A percentile compares a stretch with the other conserved stretches of the same genome.
These are phyloP conservation scores for Entelurus aequoreus DNA, from an alignment of 2,113 vertebrate genomes.

Conservation along the genomic window DNA sequence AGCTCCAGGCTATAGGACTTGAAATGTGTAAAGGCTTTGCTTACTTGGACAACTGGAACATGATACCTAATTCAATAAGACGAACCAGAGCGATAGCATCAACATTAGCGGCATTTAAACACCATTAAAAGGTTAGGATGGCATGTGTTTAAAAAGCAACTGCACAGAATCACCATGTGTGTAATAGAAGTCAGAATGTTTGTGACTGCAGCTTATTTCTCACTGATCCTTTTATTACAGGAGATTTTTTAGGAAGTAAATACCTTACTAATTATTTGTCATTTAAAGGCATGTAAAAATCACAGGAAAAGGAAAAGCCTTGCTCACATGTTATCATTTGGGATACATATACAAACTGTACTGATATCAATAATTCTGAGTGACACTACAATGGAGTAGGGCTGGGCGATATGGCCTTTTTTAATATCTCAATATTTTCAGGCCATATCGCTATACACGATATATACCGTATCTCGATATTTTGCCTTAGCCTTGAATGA, in stretches of 20 bases:
- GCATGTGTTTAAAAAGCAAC: neutral
- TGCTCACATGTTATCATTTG: too few relatives aligned
- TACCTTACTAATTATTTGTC: neutral
- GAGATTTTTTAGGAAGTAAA: slow-evolving; percentile 29
- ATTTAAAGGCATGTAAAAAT: neutral
- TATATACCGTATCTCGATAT: too few relatives aligned
- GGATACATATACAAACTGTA: too few relatives aligned
- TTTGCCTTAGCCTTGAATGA: too few relatives aligned
- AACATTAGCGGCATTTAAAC: neutral
- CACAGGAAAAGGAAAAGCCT: too few relatives aligned
- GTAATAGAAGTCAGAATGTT: neutral
- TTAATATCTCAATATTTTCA: too few relatives aligned
- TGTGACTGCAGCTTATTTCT: slow-evolving; percentile 10
- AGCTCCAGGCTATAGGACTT: neutral
- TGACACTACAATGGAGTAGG: too few relatives aligned
- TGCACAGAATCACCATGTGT: neutral
- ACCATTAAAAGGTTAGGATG: slow-evolving; percentile 6
- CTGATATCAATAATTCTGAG: too few relatives aligned
- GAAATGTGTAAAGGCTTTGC: slow-evolving; percentile 36
- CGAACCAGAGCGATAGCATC: slow-evolving; percentile 1
- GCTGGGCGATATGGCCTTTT: too few relatives aligned
- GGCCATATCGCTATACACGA: too few relatives aligned
- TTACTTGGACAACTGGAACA: slow-evolving; percentile 33
- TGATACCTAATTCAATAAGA: slow-evolving; percentile 19
- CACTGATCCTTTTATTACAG: slow-evolving; percentile 12